Evolutionary conservation across 2,797 vertebrate species (phyloP).

Genomic region (Tenualosa ilisha): DNA sequence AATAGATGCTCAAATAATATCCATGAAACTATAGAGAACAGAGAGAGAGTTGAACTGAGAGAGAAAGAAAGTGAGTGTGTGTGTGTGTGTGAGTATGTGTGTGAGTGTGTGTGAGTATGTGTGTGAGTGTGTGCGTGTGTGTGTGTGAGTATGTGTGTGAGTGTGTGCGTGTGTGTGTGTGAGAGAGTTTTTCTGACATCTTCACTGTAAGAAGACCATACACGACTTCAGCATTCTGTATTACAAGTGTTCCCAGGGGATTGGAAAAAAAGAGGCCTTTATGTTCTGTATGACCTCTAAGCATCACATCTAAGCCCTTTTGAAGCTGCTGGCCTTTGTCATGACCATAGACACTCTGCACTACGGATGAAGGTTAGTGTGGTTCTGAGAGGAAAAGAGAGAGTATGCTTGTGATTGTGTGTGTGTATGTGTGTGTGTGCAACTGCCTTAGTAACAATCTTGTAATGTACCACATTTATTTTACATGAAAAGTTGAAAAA

Average conservation of each 20-base stretch:
- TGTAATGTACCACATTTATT: no score
- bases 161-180: background rate
- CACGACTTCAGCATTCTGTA: background rate
- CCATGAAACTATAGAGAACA: background rate
- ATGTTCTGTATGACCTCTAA: background rate
- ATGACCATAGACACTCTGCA: background rate
- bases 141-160: background rate
- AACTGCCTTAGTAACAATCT: no score
- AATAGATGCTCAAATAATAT: background rate
- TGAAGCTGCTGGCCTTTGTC: conserved; percentile 9
- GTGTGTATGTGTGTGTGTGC: background rate
- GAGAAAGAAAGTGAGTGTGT: background rate
- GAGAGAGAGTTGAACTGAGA: background rate
- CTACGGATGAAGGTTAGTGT: background rate
- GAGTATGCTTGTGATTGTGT: background rate
- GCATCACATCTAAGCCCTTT: background rate
- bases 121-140: background rate
- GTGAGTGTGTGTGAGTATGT: background rate
- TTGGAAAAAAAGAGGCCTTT: background rate
- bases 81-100: background rate
- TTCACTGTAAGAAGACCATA: background rate
- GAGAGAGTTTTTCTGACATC: background rate
- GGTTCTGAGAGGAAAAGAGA: background rate
- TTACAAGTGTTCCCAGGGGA: background rate
- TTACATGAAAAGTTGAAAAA: no score